Evolutionary conservation across 1,140 invertebrate genomes (phyloP).

Genomic region (Drosophila chauvacae): DNA sequence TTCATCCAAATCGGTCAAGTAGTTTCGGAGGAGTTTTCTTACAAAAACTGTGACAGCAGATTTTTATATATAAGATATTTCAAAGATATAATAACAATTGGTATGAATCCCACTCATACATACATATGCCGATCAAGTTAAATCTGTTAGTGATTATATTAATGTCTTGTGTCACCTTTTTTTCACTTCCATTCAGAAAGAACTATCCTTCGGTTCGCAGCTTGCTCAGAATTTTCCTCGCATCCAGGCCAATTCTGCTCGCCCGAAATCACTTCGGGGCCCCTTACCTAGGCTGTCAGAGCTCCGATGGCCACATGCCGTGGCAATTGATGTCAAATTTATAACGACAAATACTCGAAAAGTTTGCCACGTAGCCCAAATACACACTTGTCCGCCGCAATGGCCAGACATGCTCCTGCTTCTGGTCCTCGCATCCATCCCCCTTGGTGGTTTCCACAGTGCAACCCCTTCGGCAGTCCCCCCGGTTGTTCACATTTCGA

Average conservation of each 20-base stretch:
- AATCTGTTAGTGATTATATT: neutral
- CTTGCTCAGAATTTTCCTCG: constrained; percentile 17
- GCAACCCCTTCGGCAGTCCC: neutral
- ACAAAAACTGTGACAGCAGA: too few relatives aligned
- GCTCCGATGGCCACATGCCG: constrained; percentile 60
- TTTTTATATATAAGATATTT: neutral
- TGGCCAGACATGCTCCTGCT: constrained; percentile 14
- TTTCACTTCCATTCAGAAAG: neutral
- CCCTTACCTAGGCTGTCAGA: constrained; percentile 27
- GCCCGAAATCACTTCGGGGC: constrained; percentile 22
- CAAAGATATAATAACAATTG: neutral
- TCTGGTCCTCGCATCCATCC: neutral
- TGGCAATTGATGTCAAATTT: constrained; percentile 79
- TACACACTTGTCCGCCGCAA: constrained; percentile 28
- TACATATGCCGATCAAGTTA: neutral
- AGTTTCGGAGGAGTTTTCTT: too few relatives aligned
- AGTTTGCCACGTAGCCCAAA: constrained; percentile 52
- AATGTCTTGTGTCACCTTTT: neutral
- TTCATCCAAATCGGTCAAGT: too few relatives aligned
- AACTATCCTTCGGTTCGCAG: neutral
- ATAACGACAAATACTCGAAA: constrained; percentile 77
- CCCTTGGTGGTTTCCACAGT: neutral
- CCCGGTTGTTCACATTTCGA: constrained; percentile 62
- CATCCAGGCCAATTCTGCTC: constrained; percentile 18
- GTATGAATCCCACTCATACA: neutral